Percentiles rank a stretch among this genome's conserved stretches.
These are phyloP conservation scores for Rhamphomyia laevipes DNA, from an alignment of 2,888 invertebrate genomes.

Conservation along the genomic window DNA sequence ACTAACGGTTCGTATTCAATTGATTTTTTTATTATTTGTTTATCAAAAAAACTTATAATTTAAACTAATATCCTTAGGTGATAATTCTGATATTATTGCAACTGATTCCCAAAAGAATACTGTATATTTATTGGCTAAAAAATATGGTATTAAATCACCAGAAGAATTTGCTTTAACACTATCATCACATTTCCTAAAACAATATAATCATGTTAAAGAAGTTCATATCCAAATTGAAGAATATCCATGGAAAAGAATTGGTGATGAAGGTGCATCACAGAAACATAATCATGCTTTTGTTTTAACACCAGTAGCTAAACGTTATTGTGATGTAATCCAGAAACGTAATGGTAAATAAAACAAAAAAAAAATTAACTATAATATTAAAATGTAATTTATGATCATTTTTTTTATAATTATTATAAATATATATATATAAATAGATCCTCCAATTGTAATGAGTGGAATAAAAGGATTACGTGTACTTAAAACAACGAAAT, in stretches of 20 bases:
- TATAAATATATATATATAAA: constrained; percentile 3
- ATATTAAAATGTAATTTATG: no score
- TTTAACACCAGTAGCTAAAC: constrained; percentile 51
- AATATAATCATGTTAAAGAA: constrained; percentile 62
- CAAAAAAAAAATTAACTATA: neutral
- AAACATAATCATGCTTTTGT: constrained; percentile 69
- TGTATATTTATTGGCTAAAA: constrained; percentile 65
- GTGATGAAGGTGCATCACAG: constrained; percentile 37
- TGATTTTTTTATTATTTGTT: no score
- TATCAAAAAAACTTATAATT: neutral
- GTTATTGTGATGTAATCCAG: constrained; percentile 58
- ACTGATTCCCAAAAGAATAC: constrained; percentile 78
- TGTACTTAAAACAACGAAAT: constrained; percentile 70
- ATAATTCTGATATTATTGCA: constrained; percentile 68
- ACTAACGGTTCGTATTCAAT: constrained; percentile 37
- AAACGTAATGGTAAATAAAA: constrained; percentile 49
- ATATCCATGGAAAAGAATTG: constrained; percentile 64
- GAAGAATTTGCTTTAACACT: constrained; percentile 67
- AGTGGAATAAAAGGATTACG: constrained; percentile 59
- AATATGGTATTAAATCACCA: constrained; percentile 61
- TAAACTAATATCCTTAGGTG: constrained; percentile 36
- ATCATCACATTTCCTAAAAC: constrained; percentile 60
- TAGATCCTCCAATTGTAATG: constrained; percentile 47
- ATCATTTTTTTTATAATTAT: no score
- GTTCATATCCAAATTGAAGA: constrained; percentile 58